A percentile compares a stretch with the other conserved stretches of the same genome.
Conservation (phyloP, 2,888 invertebrate genomes). For the Danaus chrysippus region DNA sequence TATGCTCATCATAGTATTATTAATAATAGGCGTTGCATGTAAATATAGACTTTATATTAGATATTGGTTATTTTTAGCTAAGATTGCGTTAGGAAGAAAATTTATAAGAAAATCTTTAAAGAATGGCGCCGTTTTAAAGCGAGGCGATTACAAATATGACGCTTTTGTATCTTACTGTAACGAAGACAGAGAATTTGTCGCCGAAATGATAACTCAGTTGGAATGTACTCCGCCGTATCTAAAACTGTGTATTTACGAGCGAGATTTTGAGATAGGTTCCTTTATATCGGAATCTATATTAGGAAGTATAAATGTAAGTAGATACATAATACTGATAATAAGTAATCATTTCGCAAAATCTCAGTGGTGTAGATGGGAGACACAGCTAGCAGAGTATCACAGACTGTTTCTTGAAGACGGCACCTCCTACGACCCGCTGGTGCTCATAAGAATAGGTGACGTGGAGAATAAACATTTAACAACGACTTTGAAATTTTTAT, state of each 20-base stretch:
- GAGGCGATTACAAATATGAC: constrained; percentile 70
- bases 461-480: constrained; percentile 76
- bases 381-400: constrained; percentile 83
- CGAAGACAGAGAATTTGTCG: constrained; percentile 81
- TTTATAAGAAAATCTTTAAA: constrained; percentile 48
- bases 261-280: constrained; percentile 82
- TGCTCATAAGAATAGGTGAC: constrained; percentile 81
- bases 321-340: constrained; percentile 82
- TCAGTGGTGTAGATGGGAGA: constrained; percentile 86
- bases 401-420: constrained; percentile 80
- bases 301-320: constrained; percentile 81
- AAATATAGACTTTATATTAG: constrained; percentile 73
- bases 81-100: constrained; percentile 70
- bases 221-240: constrained; percentile 80
- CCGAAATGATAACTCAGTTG: constrained; percentile 78
- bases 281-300: constrained; percentile 83
- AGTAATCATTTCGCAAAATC: constrained; percentile 84
- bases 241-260: constrained; percentile 83
- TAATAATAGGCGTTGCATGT: constrained; percentile 47
- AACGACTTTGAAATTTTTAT: constrained; percentile 79
- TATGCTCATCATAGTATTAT: constrained; percentile 50
- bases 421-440: constrained; percentile 76
- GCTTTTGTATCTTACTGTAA: constrained; percentile 81
- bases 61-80: constrained; percentile 78
- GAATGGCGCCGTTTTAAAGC: constrained; percentile 25